Evolutionary conservation across 2,888 invertebrate genomes (phyloP), one percentile per base, ranked within the genome.

Genomic region (Apeira syringaria): DNA sequence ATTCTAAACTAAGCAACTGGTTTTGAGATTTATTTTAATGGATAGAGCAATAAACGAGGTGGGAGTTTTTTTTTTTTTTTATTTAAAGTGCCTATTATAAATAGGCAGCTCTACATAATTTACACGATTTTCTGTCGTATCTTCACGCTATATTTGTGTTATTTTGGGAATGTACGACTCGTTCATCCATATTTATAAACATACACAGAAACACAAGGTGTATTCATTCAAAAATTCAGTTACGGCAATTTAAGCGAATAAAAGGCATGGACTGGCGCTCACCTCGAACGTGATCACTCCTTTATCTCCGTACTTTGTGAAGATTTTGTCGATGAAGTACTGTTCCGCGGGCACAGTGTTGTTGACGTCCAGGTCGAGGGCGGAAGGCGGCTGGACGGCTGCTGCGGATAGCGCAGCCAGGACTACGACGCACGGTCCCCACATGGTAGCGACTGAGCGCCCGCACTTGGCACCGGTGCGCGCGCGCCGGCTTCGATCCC

Each of bases 211-310:
- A 17, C 17, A 5, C 17, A n/a, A 15, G 15, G 4, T 15, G 7
- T 7, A 20, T 20, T 8, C 32, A 39, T 27, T 39, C 18, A 36
- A 24, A 12, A 37, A 31, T 33, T 43, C 12, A 35, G 29, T 26
- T n/a, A n/a, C n/a, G n/a, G n/a, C n/a, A n/a, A n/a, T n/a, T n/a
- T n/a, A n/a, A n/a, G n/a, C n/a, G n/a, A n/a, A n/a, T n/a, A n/a
- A n/a, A n/a, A n/a, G n/a, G n/a, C n/a, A n/a, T n/a, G n/a, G 47
- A 51, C 37, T 8, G 22, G 12, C 26, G 68, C 84, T 74, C 59
- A 91, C 91, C 80, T 92, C 92, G 55, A 91, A 91, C 13, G 90
- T 89, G 61, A 92, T 92, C 49, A 90, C 73, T 33, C 91, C 91
- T 61, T 85, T 83, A 52, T 90, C 78, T 12, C 92, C 92, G 58